A percentile compares a stretch with the other conserved stretches of the same genome.
Conservation (phyloP, 2,888 invertebrate genomes). For the Drosophila birchii region DNA sequence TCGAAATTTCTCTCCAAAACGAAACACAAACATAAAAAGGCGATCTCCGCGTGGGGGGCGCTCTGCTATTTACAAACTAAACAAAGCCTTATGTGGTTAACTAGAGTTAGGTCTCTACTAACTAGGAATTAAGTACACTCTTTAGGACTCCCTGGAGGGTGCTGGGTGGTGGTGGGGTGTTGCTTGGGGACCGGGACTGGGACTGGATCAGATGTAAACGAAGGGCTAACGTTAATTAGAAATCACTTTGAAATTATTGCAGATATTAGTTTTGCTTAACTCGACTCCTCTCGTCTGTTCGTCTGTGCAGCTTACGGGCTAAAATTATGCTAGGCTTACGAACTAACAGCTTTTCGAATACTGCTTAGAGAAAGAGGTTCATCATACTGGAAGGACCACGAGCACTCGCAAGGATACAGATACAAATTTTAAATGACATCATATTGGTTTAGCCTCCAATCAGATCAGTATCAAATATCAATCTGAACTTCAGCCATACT, state of each 20-base stretch:
- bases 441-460: not conserved
- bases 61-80: conserved; percentile 76
- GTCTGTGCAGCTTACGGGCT: conserved; percentile 63
- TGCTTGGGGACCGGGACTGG: conserved; percentile 6
- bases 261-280: conserved; percentile 63
- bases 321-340: conserved; percentile 78
- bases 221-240: conserved; percentile 67
- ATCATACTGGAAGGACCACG: conserved; percentile 82
- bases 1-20: conserved; percentile 48
- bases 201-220: conserved; percentile 49
- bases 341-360: conserved; percentile 85
- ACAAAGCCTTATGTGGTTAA: conserved; percentile 70
- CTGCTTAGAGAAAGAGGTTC: conserved; percentile 85
- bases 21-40: conserved; percentile 76
- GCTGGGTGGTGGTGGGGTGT: conserved; percentile 19
- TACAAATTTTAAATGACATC: not conserved
- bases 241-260: conserved; percentile 80
- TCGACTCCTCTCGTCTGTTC: conserved; percentile 38
- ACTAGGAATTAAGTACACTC: conserved; percentile 66
- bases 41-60: conserved; percentile 39
- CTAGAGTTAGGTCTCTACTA: conserved; percentile 47
- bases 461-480: conserved; percentile 22
- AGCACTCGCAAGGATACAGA: conserved; percentile 17
- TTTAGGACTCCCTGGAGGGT: conserved; percentile 49
- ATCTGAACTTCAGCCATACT: not conserved